Conservation (phyloP, 2,888 invertebrate genomes). For the Drosophila mayaguana region DNA sequence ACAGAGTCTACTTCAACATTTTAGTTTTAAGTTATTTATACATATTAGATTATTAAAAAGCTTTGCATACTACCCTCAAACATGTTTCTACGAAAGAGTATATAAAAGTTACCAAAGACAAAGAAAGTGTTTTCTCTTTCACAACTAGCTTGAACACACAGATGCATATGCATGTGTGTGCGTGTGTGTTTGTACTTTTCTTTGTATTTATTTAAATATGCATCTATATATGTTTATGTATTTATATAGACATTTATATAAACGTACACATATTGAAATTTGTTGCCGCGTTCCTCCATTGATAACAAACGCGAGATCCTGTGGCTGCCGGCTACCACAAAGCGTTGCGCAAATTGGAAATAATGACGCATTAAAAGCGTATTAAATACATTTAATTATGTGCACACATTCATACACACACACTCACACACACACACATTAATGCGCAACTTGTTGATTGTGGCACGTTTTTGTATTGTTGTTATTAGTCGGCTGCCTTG, state of each 20-base stretch:
- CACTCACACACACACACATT: background rate
- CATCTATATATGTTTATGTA: background rate
- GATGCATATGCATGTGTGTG: background rate
- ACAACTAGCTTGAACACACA: conserved; percentile 4
- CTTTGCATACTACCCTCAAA: background rate
- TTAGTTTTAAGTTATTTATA: background rate
- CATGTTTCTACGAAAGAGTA: conserved; percentile 14
- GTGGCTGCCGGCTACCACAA: conserved; percentile 19
- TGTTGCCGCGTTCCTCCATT: conserved; percentile 21
- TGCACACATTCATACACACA: background rate
- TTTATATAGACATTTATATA: background rate
- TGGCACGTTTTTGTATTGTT: conserved; percentile 43
- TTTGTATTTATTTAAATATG: conserved; percentile 9
- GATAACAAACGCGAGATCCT: conserved; percentile 41
- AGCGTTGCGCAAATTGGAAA: conserved; percentile 54
- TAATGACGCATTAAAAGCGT: conserved; percentile 70
- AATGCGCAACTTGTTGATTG: conserved; percentile 65
- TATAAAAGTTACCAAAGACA: background rate
- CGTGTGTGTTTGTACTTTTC: background rate
- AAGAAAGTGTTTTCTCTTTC: background rate
- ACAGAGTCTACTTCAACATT: too few species aligned
- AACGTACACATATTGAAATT: conserved; percentile 15
- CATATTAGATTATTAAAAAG: background rate
- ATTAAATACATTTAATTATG: conserved; percentile 56
- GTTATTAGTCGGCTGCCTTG: conserved; percentile 47